Evolutionary conservation across 2,113 vertebrate species (phyloP).

Genomic region (Corvus moneduloides): DNA sequence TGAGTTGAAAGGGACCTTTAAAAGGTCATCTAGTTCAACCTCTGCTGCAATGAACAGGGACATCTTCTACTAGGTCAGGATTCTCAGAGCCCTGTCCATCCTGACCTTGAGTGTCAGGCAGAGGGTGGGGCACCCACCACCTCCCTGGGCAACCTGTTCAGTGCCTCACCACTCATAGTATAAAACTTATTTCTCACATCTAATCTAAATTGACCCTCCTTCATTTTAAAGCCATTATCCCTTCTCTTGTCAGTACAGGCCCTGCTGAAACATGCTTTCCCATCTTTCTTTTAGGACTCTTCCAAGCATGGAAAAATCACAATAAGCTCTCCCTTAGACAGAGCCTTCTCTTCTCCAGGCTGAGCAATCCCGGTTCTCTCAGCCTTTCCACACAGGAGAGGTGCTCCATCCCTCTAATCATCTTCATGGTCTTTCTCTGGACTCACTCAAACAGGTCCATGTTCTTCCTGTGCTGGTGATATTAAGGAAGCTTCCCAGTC

Average conservation of each 20-base stretch:
- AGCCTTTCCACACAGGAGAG: neutral
- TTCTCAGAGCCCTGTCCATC: neutral
- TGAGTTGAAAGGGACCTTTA: neutral
- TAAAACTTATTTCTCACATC: neutral
- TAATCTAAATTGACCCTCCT: neutral
- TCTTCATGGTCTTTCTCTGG: neutral
- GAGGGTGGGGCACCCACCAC: neutral
- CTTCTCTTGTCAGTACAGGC: neutral
- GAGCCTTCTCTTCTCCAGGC: neutral
- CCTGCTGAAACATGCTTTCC: neutral
- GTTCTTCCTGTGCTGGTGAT: neutral
- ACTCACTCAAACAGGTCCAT: neutral
- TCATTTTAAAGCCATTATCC: neutral
- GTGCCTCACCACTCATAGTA: fast-evolving
- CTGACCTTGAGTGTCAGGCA: neutral
- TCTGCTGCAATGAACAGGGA: neutral
- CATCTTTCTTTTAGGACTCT: neutral
- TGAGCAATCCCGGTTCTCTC: neutral
- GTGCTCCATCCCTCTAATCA: neutral
- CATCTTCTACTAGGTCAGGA: no score
- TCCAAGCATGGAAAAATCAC: neutral
- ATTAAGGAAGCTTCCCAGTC: neutral
- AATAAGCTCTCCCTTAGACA: neutral
- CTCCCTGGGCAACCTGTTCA: neutral
- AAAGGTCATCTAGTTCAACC: neutral